Percentiles rank a stretch among this genome's conserved stretches.
These are phyloP conservation scores for Carpatolechia fugitivella DNA, from an alignment of 2,888 invertebrate species.

Conservation along the genomic window DNA sequence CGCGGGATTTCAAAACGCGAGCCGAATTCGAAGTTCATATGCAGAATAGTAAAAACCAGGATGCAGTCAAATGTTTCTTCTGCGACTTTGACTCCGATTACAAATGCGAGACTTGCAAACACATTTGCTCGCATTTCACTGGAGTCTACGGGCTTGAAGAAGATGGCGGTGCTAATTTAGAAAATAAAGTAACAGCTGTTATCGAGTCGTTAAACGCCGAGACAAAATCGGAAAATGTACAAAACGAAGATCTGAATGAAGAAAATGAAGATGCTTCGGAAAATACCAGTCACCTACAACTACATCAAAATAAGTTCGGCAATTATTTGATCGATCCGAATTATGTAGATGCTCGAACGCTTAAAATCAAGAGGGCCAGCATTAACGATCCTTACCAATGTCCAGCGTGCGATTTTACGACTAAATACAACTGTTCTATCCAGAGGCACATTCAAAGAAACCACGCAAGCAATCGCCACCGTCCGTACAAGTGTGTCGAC, in stretches of 20 bases:
- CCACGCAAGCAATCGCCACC: constrained; percentile 45
- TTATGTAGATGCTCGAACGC: constrained; percentile 47
- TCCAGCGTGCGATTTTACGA: constrained; percentile 45
- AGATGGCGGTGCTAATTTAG: neutral
- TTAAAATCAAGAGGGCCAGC: constrained; percentile 45
- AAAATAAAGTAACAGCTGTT: neutral
- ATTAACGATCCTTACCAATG: constrained; percentile 54
- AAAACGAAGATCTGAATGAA: neutral
- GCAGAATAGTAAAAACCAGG: neutral
- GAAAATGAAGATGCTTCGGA: neutral
- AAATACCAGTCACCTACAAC: neutral
- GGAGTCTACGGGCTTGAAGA: neutral
- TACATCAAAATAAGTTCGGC: neutral
- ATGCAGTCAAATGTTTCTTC: neutral
- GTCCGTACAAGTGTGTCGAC: constrained; percentile 55
- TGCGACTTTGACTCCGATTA: neutral
- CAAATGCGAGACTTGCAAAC: neutral
- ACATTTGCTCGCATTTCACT: neutral
- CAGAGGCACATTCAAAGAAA: constrained; percentile 59
- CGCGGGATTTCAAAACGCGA: neutral
- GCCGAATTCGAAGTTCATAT: neutral
- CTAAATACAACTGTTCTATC: constrained; percentile 56
- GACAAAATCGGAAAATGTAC: neutral
- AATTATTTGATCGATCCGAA: constrained; percentile 43
- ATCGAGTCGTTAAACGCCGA: neutral